Percentiles rank a stretch among this genome's conserved stretches.
phyloP scores from a whole-genome alignment of 2,888 invertebrate genomes.

The Ommatoiulus sabulosus region DNA sequence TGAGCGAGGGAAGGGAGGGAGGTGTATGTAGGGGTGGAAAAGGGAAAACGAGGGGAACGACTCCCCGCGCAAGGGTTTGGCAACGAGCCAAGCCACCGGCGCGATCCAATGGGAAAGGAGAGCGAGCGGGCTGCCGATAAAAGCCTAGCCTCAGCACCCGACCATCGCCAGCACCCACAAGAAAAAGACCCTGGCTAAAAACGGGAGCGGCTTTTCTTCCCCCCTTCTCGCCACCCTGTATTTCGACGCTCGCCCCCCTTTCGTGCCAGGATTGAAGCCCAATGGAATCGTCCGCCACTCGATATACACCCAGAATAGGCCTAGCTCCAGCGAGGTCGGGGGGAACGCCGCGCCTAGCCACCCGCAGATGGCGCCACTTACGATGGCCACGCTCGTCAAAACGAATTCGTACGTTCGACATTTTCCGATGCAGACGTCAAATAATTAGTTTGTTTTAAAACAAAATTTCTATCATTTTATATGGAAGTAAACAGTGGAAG shows the following conservation, averaged over 20 bases:
- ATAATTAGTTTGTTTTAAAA: too few species aligned
- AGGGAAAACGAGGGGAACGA: constrained; percentile 41
- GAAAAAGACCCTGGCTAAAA: neutral
- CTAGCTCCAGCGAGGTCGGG: neutral
- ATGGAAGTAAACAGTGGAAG: too few species aligned
- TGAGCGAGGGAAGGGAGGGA: neutral
- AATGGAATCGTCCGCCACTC: constrained; percentile 5
- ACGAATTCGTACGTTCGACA: too few species aligned
- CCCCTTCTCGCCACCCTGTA: neutral
- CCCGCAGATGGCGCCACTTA: neutral
- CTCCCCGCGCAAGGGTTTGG: constrained; percentile 38
- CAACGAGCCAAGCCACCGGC: constrained; percentile 44
- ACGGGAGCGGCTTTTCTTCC: neutral
- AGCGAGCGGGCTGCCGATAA: neutral
- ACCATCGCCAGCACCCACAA: neutral
- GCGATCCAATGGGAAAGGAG: constrained; percentile 26
- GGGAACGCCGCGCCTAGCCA: neutral
- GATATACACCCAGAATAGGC: neutral
- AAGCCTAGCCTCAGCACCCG: constrained; percentile 18
- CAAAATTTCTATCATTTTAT: too few species aligned
- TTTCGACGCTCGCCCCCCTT: too few species aligned
- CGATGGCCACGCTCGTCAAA: too few species aligned
- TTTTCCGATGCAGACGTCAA: too few species aligned
- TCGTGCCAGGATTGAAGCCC: too few species aligned
- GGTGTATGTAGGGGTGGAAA: neutral